Evolutionary conservation across 2,797 vertebrate genomes (phyloP), one percentile per base, ranked within the genome.

Genomic region (Hephaestus fuliginosus): DNA sequence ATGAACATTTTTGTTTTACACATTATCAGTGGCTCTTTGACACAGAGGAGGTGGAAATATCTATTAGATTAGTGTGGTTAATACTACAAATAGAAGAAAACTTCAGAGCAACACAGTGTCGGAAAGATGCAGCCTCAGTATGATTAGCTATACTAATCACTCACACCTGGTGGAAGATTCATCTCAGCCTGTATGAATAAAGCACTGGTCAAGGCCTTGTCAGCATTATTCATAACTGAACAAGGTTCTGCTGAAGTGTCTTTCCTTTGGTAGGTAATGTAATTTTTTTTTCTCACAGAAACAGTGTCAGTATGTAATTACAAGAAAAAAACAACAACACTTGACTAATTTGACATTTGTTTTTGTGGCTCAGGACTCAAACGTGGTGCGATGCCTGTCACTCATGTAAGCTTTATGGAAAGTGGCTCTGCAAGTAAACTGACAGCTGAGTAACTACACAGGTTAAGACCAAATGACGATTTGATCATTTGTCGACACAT

Each of bases 401-500:
- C 56, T 70, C 44, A 33, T 18, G n/a, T 8, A 17, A 51, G 70
- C 60, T 36, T 41, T 2, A 3, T 77, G 52, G 62, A 63, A 84
- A 71, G 22, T 5, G 15, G 18, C 55, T 66, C 39, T 76, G 67
- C 22, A 44, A 53, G 53, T 49, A 66, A 76, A 68, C 25, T 48
- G 44, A 46, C 5, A 49, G 25, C 5, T 4, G 17, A 11, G 25
- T 9, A 39, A 48, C 18, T 33, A 56, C n/a, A 43, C 43, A 48
- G 25, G 44, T 36, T 58, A 17, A 30, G 43, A 72, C 15, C 28
- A 2, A 55, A 53, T n/a, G 3, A 0, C 61, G 46, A 28, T 62
- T 14, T 70, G 61, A 79, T 66, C 5, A 13, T 74, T 73, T 60
- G 36, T 39, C 55, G 28, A 51, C 58, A 77, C 73, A 56, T 76